These are phyloP conservation scores for Sphaerodactylus townsendi DNA, from an alignment of 2,113 vertebrate species.

Conservation along the genomic window DNA sequence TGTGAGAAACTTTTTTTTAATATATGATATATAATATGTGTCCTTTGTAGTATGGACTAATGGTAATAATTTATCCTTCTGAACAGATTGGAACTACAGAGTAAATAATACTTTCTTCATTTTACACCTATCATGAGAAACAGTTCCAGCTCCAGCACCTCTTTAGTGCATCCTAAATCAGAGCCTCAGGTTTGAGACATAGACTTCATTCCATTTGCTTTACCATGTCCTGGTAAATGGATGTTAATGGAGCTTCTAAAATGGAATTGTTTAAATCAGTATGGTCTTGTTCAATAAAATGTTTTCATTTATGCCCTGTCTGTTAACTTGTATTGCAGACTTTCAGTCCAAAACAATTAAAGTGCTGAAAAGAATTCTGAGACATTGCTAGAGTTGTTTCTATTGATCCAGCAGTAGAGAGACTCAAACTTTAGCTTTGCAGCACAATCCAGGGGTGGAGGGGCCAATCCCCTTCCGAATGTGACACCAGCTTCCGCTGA, in stretches of 20 bases:
- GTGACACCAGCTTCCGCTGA: too few relatives aligned
- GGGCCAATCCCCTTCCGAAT: too few relatives aligned
- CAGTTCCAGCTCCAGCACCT: background rate
- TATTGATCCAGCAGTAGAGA: background rate
- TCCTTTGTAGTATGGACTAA: too few relatives aligned
- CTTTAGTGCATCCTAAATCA: constrained; percentile 1
- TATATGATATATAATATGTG: background rate
- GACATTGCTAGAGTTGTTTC: background rate
- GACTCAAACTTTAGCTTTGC: background rate
- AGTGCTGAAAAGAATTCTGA: background rate
- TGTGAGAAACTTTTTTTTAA: background rate
- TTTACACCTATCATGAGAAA: background rate
- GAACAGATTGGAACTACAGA: background rate
- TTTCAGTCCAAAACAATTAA: background rate
- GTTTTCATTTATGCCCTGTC: background rate
- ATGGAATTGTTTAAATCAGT: background rate
- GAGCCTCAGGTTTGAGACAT: background rate
- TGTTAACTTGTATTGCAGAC: background rate
- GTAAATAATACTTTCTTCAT: background rate
- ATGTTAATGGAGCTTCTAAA: background rate
- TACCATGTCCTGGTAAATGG: background rate
- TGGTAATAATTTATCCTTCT: too few relatives aligned
- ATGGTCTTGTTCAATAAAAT: background rate
- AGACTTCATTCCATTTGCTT: background rate
- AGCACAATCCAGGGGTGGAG: too few relatives aligned